Evolutionary conservation across 1,140 invertebrate species (phyloP), one percentile per base, ranked within the genome.

Genomic region (Zaprionus nigranus): DNA sequence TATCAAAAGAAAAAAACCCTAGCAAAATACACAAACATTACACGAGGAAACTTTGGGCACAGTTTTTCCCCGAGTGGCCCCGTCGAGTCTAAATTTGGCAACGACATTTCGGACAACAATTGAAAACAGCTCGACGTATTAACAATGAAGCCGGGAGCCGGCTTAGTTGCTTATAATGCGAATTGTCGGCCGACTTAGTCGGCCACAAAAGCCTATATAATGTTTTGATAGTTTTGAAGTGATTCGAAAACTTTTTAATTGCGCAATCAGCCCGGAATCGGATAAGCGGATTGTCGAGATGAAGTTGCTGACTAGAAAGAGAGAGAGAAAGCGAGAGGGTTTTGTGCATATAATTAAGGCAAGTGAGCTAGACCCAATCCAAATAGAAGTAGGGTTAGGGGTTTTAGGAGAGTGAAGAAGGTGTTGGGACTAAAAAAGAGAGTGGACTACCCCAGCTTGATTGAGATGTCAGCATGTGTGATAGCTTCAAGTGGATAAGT

Each of bases 221-320:
- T 60, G 28, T 61, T 46, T 46, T 76, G 65, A 61, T 60, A 77
- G 67, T 71, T 67, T 67, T 51, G 38, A 83, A 82, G 64, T 74
- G 71, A 74, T 79, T 79, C 66, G 40, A 63, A 63, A 86, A 86
- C 64, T 86, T 86, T 80, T 66, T 85, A 82, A 83, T 75, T 79
- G 71, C 43, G 70, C 64, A 87, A 40, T 26, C 53, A 63, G 53
- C 36, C 13, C 11, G 26, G 28, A 54, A 64, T 38, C 20, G 46
- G 20, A 51, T 51, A 51, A 51, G 17, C 46, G 17, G 46, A 64
- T 36, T 20, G 26, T 56, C 26, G 13, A 30, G 53, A 24, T 28
- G 22, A 26, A 28, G 53, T 56, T 56, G 9, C 36, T 24, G 9
- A 11, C 3, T 3, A 26, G 5, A n/a, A n/a, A n/a, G n/a, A 56